These are phyloP conservation scores for Colossoma macropomum DNA, from an alignment of 2,113 vertebrate genomes.

Conservation along the genomic window DNA sequence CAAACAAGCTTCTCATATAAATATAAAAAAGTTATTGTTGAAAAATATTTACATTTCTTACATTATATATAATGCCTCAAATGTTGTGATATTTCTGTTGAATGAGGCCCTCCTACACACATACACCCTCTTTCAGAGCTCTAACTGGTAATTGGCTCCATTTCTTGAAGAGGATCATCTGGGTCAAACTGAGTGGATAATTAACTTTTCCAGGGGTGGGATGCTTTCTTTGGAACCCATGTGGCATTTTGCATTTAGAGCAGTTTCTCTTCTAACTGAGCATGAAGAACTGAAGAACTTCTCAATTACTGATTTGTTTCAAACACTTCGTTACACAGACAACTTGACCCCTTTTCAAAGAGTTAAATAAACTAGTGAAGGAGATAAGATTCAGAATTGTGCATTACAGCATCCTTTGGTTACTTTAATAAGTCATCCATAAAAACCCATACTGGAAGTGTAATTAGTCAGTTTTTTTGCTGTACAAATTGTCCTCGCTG, in stretches of 20 bases:
- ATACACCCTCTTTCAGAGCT: constrained; percentile 7
- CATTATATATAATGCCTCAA: background rate
- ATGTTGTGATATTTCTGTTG: constrained; percentile 2
- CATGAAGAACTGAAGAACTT: constrained; percentile 30
- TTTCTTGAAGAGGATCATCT: constrained; percentile 35
- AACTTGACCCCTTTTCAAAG: background rate
- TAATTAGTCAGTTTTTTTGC: constrained; percentile 17
- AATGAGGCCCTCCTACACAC: background rate
- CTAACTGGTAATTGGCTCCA: background rate
- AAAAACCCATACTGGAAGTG: background rate
- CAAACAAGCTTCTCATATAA: background rate
- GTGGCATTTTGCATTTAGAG: constrained; percentile 47
- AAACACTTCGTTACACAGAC: background rate
- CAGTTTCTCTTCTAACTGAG: constrained; percentile 6
- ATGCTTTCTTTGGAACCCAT: constrained; percentile 45
- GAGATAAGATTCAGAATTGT: background rate
- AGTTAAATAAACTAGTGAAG: constrained; percentile 7
- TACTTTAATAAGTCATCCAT: background rate
- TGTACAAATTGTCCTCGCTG: constrained; percentile 2
- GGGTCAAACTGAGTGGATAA: constrained; percentile 53
- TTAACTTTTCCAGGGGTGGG: constrained; percentile 49
- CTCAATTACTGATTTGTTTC: constrained; percentile 31
- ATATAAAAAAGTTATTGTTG: background rate
- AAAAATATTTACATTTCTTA: background rate
- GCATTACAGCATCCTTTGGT: constrained; percentile 3